Percentiles rank a stretch among this genome's conserved stretches.
Conservation (phyloP, 2,113 vertebrate genomes). For the Gambusia holbrooki region DNA sequence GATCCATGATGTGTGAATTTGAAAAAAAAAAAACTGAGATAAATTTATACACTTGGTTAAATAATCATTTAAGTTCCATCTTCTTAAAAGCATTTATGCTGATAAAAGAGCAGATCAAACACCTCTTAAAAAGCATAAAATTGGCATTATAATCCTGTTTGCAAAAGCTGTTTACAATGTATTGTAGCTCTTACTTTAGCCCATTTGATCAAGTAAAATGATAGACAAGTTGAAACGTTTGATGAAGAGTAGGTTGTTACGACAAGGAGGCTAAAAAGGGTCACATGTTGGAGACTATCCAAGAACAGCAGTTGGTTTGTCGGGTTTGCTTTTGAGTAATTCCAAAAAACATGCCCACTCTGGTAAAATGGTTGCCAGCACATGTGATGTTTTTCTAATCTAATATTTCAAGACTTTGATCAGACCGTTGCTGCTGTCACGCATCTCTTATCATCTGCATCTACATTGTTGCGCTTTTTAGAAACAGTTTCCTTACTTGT, state of each 20-base stretch:
- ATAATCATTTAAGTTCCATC: not conserved
- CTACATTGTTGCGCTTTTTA: conserved; percentile 1
- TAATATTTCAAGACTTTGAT: conserved; percentile 52
- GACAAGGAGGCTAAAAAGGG: conserved; percentile 7
- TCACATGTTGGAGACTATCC: conserved; percentile 34
- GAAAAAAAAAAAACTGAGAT: not conserved
- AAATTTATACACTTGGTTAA: not conserved
- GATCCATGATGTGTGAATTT: not conserved
- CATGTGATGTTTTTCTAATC: conserved; percentile 60
- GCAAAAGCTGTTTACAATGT: not conserved
- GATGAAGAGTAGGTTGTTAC: not conserved
- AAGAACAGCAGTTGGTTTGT: conserved; percentile 60
- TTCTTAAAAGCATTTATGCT: not conserved
- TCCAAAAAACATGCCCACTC: conserved; percentile 47
- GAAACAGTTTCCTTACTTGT: conserved; percentile 31
- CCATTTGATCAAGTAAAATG: not conserved
- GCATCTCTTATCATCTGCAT: conserved; percentile 14
- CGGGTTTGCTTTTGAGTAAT: conserved; percentile 53
- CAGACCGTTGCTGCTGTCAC: conserved; percentile 29
- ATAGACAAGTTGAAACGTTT: not conserved
- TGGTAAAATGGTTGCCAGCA: conserved; percentile 33
- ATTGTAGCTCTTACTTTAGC: not conserved
- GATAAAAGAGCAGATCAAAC: not conserved
- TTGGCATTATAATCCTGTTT: not conserved
- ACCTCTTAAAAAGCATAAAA: not conserved